Evolutionary conservation across 2,797 vertebrate genomes (phyloP).

Genomic region (Columba guinea): DNA sequence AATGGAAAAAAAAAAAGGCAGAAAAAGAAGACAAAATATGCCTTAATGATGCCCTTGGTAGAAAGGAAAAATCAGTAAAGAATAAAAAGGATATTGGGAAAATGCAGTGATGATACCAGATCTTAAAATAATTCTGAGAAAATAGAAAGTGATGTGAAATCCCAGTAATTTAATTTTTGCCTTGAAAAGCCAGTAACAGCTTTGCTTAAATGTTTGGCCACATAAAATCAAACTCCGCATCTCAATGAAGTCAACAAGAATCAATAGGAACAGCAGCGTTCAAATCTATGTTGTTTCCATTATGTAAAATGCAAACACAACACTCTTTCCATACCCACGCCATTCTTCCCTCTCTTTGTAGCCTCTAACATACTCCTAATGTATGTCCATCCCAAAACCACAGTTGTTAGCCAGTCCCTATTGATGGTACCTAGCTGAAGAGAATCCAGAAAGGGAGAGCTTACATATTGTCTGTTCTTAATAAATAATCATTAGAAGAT

Average conservation of each 20-base stretch:
- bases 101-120: not conserved
- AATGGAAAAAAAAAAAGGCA: not conserved
- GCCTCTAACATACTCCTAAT: not conserved
- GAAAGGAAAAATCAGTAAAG: not conserved
- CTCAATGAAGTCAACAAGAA: not conserved
- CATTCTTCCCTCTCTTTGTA: not conserved
- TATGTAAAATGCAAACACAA: not conserved
- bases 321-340: not conserved
- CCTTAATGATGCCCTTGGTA: not conserved
- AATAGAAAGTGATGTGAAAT: not conserved
- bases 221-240: not conserved
- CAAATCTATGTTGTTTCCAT: not conserved
- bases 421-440: not conserved
- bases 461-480: not conserved
- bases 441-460: not conserved
- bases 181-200: slow-evolving; percentile 22
- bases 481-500: slow-evolving; percentile 48
- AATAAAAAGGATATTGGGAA: not conserved
- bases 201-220: slow-evolving; percentile 22
- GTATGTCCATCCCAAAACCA: not conserved
- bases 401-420: not conserved
- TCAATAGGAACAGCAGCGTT: not conserved
- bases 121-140: slow-evolving; percentile 12
- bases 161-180: slow-evolving; percentile 19
- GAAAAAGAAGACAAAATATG: not conserved